phyloP scores from a whole-genome alignment of 2,888 invertebrate genomes.

The Amiota minor region DNA sequence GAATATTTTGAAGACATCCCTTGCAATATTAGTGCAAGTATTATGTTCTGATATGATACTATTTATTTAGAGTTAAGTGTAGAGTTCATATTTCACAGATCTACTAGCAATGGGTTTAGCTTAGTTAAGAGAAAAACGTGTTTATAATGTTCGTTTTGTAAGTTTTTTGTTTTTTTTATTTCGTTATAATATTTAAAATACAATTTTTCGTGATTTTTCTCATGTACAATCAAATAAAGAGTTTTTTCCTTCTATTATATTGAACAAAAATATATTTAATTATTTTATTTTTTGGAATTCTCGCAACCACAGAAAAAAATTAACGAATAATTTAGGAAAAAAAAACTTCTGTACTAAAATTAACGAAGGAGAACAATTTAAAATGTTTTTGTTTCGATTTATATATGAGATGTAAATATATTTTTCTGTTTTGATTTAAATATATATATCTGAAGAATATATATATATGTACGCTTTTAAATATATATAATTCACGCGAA shows the following conservation, averaged over 20 bases:
- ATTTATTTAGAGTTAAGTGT: no score
- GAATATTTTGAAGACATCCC: no score
- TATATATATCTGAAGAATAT: neutral
- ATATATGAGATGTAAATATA: neutral
- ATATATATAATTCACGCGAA: constrained; percentile 14
- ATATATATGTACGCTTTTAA: neutral
- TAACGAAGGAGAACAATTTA: neutral
- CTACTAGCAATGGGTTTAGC: no score
- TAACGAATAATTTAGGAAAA: constrained; percentile 5
- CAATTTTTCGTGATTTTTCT: neutral
- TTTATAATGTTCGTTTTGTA: neutral
- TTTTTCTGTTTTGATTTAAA: neutral
- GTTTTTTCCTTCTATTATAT: neutral
- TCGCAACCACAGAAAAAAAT: neutral
- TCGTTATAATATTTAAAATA: constrained; percentile 3
- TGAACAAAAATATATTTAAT: neutral
- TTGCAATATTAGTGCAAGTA: no score
- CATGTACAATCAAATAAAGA: constrained; percentile 17
- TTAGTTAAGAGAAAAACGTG: no score
- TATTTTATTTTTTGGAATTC: constrained; percentile 8
- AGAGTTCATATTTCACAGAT: no score
- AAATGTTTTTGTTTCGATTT: neutral
- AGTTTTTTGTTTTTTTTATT: constrained; percentile 1
- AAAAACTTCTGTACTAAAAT: neutral
- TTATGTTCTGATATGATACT: no score